Conservation (phyloP, 2,888 invertebrate genomes). For the Drosophila nr. medialis region DNA sequence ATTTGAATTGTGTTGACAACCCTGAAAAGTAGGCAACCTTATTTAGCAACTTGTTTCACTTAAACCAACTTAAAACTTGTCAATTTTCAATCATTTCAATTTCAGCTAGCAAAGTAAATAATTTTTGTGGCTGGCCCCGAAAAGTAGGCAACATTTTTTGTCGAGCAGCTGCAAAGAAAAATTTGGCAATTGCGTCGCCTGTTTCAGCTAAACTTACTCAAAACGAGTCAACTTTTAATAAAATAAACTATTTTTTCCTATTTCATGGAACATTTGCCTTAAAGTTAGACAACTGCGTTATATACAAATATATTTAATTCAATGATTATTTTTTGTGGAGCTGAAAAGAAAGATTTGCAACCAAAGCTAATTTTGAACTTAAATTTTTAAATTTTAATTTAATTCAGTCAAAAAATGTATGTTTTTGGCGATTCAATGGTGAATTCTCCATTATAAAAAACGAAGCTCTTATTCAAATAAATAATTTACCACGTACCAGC, state of each 20-base stretch:
- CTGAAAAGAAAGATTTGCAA: not conserved
- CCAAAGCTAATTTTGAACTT: accelerated
- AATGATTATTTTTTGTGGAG: not conserved
- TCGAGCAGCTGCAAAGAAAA: slow-evolving; percentile 10
- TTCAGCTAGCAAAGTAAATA: accelerated
- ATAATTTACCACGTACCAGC: not conserved
- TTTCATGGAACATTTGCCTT: not conserved
- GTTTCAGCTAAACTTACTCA: not conserved
- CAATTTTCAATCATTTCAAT: not conserved
- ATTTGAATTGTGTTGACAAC: not conserved
- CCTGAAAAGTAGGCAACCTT: not conserved
- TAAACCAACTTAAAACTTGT: not conserved
- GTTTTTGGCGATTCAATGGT: no score
- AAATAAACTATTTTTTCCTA: not conserved
- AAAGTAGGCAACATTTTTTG: slow-evolving; percentile 27
- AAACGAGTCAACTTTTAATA: not conserved
- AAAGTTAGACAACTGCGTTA: accelerated
- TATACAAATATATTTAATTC: not conserved
- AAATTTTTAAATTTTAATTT: no score
- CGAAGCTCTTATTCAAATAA: not conserved
- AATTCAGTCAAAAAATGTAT: not conserved
- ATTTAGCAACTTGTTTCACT: not conserved
- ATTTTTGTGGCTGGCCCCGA: not conserved
- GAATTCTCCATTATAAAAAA: accelerated
- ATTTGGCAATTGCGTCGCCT: not conserved